A percentile compares a stretch with the other conserved stretches of the same genome.
Conservation (phyloP, 2,113 vertebrate species). For the Ramphastos sulfuratus region DNA sequence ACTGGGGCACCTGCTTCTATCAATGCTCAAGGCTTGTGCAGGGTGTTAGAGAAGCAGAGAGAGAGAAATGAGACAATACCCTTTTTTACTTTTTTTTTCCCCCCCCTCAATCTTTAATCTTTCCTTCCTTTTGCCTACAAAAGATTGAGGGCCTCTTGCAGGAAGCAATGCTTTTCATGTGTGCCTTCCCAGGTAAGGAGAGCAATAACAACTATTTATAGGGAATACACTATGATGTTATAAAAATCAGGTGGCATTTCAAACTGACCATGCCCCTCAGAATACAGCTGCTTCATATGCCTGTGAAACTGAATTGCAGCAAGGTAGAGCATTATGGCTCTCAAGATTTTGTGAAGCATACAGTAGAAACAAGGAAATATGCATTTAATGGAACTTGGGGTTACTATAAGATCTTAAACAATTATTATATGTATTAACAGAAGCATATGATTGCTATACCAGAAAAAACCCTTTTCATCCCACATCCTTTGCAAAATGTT, state of each 20-base stretch:
- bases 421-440: neutral
- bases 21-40: neutral
- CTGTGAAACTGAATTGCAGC: neutral
- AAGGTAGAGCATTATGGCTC: neutral
- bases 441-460: neutral
- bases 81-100: too few species aligned
- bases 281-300: neutral
- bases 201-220: neutral
- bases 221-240: neutral
- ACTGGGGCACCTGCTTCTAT: conserved; percentile 27
- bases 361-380: neutral
- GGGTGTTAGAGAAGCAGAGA: neutral
- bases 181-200: neutral
- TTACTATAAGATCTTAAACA: neutral
- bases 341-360: neutral
- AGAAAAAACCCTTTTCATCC: neutral
- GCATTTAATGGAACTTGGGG: neutral
- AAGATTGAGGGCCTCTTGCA: neutral
- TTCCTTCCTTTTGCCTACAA: neutral
- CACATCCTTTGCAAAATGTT: neutral
- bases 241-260: neutral
- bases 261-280: neutral
- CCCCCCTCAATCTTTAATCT: too few species aligned
- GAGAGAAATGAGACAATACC: neutral
- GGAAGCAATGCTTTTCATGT: neutral